A percentile compares a stretch with the other conserved stretches of the same genome.
These are phyloP conservation scores for Lepidocyrtoides sp. DNA, from an alignment of 2,888 invertebrate genomes.

Conservation along the genomic window DNA sequence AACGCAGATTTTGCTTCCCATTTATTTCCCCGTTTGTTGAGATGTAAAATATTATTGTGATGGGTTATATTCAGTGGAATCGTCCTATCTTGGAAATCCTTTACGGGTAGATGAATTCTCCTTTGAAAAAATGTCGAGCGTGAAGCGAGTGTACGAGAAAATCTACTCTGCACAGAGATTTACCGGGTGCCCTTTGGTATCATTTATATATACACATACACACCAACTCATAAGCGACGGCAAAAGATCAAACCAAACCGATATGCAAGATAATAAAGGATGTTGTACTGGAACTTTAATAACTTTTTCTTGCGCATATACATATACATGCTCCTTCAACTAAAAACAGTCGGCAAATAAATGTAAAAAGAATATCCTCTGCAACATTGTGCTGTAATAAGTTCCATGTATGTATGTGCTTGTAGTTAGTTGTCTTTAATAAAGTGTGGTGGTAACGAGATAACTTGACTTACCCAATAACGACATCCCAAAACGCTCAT, in stretches of 20 bases:
- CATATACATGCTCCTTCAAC: not conserved
- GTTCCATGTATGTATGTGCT: not conserved
- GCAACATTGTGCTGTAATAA: not conserved
- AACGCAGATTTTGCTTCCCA: not conserved
- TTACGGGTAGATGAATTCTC: not conserved
- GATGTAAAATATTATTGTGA: not conserved
- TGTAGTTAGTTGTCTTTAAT: not conserved
- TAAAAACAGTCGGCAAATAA: not conserved
- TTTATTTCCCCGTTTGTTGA: not conserved
- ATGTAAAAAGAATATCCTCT: not conserved
- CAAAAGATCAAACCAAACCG: slow-evolving; percentile 18
- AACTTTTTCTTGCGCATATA: not conserved
- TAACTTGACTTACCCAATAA: slow-evolving; percentile 28
- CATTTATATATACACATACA: too few relatives aligned
- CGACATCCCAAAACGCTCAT: slow-evolving; percentile 64
- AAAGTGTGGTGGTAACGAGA: slow-evolving; percentile 47
- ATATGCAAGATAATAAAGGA: not conserved
- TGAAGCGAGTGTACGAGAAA: not conserved
- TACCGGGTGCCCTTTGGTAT: not conserved
- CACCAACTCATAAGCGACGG: not conserved
- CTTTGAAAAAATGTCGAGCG: not conserved
- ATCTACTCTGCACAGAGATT: not conserved
- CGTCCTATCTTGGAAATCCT: not conserved
- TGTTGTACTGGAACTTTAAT: not conserved
- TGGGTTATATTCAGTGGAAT: too few relatives aligned